These are phyloP conservation scores for Darevskia mixta DNA, from an alignment of 2,797 vertebrate genomes.

Conservation along the genomic window DNA sequence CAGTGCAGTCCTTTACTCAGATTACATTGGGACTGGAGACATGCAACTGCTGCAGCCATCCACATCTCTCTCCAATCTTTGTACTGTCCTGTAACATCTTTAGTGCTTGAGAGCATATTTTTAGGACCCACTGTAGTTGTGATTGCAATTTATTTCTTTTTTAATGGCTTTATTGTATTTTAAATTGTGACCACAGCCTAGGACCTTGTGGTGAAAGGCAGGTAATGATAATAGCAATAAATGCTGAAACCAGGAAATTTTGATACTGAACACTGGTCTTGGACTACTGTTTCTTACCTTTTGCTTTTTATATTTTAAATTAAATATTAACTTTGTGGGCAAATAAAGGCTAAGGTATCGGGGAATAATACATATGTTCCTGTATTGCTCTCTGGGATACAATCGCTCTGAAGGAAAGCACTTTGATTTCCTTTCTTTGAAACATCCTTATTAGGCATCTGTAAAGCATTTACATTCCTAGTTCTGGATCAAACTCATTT, in stretches of 20 bases:
- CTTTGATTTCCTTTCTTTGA: conserved; percentile 55
- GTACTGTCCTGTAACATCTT: neutral
- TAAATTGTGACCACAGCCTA: too few species aligned
- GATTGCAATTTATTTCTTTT: too few species aligned
- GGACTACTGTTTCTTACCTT: neutral
- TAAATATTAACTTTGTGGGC: neutral
- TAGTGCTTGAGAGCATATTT: neutral
- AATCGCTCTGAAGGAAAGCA: conserved; percentile 38
- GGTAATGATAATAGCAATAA: neutral
- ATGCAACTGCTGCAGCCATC: neutral
- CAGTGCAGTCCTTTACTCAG: too few species aligned
- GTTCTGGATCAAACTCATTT: conserved; percentile 72
- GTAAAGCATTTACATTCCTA: conserved; percentile 75
- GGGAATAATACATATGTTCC: neutral
- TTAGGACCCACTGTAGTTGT: too few species aligned
- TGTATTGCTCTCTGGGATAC: conserved; percentile 57
- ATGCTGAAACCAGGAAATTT: too few species aligned
- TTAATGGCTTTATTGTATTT: too few species aligned
- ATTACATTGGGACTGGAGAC: too few species aligned
- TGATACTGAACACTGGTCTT: neutral
- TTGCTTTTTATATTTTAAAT: neutral
- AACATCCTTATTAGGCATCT: conserved; percentile 74
- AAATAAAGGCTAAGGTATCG: neutral
- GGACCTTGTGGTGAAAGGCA: too few species aligned
- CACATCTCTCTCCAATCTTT: neutral